These are phyloP conservation scores for Caenorhabditis parvicauda DNA, from an alignment of 2,888 invertebrate genomes.

Conservation along the genomic window DNA sequence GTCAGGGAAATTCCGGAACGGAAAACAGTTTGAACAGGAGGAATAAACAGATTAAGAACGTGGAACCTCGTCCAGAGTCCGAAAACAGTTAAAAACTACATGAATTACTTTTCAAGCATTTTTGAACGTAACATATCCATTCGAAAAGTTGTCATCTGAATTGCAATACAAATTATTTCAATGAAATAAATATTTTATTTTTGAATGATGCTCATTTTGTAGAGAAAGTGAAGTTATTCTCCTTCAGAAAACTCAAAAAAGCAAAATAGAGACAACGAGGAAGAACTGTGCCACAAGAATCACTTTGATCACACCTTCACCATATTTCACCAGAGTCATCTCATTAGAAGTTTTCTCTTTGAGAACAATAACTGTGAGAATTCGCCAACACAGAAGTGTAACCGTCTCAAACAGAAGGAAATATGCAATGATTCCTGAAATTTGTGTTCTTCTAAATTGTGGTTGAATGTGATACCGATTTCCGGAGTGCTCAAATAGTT, in stretches of 20 bases:
- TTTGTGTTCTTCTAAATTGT: no score
- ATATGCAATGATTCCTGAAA: conserved; percentile 4
- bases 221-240: no score
- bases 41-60: conserved; percentile 3
- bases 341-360: not conserved
- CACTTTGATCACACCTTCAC: not conserved
- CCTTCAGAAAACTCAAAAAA: no score
- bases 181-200: conserved; percentile 4
- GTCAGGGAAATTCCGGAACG: conserved; percentile 11
- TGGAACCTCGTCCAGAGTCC: not conserved
- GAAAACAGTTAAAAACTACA: no score
- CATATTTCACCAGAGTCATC: not conserved
- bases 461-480: no score
- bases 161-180: no score
- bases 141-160: no score
- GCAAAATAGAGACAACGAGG: no score
- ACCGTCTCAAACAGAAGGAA: conserved; percentile 3
- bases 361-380: not conserved
- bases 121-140: no score
- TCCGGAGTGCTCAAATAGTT: no score
- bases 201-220: no score
- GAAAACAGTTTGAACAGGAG: conserved; percentile 6
- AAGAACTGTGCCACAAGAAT: not conserved
- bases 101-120: no score
- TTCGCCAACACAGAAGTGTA: not conserved